Percentiles rank a stretch among this genome's conserved stretches.
Evolutionary conservation across 2,797 vertebrate genomes (phyloP).

Genomic region (Onychomys leucogaster): DNA sequence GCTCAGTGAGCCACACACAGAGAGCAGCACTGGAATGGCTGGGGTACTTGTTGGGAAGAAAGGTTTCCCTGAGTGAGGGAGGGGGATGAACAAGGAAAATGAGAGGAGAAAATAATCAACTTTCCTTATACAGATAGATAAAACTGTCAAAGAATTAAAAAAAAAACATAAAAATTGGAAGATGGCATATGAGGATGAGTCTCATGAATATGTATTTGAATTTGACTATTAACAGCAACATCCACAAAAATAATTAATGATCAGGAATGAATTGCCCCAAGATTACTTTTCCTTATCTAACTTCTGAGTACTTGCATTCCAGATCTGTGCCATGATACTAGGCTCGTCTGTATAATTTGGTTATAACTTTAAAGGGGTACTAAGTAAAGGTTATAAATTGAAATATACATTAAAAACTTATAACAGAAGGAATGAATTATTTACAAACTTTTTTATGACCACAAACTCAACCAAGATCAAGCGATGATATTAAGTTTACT

Average conservation of each 20-base stretch:
- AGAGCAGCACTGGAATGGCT: neutral
- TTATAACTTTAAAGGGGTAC: neutral
- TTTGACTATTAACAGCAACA: neutral
- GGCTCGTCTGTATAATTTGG: neutral
- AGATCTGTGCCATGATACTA: neutral
- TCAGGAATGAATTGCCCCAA: neutral
- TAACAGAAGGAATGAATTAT: neutral
- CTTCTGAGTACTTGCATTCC: neutral
- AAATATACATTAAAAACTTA: neutral
- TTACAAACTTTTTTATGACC: neutral
- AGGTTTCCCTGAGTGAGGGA: neutral
- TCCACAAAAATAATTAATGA: neutral
- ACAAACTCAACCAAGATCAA: neutral
- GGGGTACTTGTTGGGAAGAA: neutral
- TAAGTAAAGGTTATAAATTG: neutral
- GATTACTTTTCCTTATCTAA: neutral
- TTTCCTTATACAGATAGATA: neutral
- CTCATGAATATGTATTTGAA: constrained; percentile 1
- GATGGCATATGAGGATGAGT: neutral
- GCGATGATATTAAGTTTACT: neutral
- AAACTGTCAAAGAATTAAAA: neutral
- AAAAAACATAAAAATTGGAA: neutral
- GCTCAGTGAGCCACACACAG: neutral
- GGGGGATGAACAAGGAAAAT: neutral
- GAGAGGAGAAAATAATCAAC: neutral